phyloP scores from a whole-genome alignment of 1,140 invertebrate genomes.

The Prorops nasuta region DNA sequence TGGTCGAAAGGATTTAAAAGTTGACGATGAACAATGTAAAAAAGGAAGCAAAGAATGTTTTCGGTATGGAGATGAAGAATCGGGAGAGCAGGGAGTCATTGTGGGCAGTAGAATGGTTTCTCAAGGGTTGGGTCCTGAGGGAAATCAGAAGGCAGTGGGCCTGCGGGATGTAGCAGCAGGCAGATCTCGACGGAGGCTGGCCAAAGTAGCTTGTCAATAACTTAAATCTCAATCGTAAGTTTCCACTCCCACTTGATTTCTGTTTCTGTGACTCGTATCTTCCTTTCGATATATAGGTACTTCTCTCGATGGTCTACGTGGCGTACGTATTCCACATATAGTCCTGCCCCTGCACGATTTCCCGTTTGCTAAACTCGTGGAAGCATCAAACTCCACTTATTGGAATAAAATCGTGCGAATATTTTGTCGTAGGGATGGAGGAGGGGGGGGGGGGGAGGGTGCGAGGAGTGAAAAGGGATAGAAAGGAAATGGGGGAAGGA shows the following conservation, averaged over 20 bases:
- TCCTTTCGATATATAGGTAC: no score
- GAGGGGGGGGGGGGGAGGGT: conserved; percentile 8
- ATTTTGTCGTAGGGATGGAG: no score
- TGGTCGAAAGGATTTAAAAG: no score
- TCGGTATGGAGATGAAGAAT: conserved; percentile 35
- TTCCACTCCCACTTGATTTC: conserved; percentile 51
- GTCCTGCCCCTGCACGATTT: no score
- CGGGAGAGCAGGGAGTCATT: conserved; percentile 43
- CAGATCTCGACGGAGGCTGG: conserved; percentile 44
- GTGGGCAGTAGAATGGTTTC: conserved; percentile 53
- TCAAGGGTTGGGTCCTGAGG: conserved; percentile 52
- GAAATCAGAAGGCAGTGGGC: conserved; percentile 53
- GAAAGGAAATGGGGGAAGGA: conserved; percentile 10
- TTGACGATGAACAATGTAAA: no score
- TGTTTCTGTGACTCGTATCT: conserved; percentile 42
- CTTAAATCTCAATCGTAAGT: conserved; percentile 58
- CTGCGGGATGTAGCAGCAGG: conserved; percentile 45
- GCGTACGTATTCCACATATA: no score
- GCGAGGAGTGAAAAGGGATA: no score
- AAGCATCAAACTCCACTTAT: no score
- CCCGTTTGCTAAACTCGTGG: no score
- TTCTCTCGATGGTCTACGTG: not conserved
- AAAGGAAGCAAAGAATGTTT: no score
- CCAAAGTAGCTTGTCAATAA: conserved; percentile 59
- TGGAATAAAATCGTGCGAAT: no score